Percentiles rank a stretch among this genome's conserved stretches.
Evolutionary conservation across 1,140 invertebrate genomes (phyloP).

Genomic region (Steinernema khuongi): DNA sequence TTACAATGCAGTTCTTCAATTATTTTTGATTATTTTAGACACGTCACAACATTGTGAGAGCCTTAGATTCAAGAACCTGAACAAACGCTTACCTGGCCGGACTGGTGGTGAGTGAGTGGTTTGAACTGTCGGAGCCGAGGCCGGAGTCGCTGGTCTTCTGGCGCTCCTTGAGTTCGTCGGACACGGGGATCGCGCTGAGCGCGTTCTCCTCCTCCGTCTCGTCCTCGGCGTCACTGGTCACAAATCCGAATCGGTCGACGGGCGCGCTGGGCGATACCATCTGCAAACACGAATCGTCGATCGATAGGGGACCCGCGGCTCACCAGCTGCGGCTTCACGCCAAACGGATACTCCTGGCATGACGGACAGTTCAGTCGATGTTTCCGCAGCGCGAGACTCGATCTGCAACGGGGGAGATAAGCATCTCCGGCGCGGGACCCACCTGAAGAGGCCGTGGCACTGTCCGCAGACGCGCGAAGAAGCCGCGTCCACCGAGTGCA

Average conservation of each 20-base stretch:
- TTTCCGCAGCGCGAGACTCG: constrained; percentile 2
- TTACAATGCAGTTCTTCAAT: no score
- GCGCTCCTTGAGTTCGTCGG: background rate
- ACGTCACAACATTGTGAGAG: no score
- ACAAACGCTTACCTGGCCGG: background rate
- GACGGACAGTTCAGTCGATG: background rate
- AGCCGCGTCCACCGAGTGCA: background rate
- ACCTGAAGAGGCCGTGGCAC: constrained; percentile 1
- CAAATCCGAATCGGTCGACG: background rate
- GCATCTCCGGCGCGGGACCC: background rate
- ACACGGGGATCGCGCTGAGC: background rate
- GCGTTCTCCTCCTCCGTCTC: constrained; percentile 1
- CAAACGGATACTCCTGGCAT: constrained; percentile 7
- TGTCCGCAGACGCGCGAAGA: background rate
- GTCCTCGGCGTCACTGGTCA: background rate
- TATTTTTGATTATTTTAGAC: no score
- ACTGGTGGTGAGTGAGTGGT: background rate
- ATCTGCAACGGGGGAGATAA: background rate
- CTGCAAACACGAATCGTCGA: background rate
- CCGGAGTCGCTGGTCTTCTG: background rate
- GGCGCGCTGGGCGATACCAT: background rate
- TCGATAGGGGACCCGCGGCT: background rate
- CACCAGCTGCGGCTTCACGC: constrained; percentile 13
- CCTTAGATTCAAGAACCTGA: no score
- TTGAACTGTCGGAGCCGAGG: background rate